phyloP scores from a whole-genome alignment of 64 coral and sea anemone genomes.

The Pachyseris speciosa region DNA sequence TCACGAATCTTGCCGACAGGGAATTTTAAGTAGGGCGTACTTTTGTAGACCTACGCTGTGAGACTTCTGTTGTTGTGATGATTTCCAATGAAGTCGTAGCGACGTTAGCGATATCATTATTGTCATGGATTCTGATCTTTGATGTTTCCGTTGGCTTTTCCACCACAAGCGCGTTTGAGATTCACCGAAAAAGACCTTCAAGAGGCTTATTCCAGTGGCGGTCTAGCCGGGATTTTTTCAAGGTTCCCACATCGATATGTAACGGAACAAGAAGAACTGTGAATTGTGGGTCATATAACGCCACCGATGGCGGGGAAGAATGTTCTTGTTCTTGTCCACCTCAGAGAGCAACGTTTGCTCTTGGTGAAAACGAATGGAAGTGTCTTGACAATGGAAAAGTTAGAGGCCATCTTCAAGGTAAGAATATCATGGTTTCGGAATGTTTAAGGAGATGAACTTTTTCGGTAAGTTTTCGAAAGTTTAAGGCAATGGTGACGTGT shows the following conservation, averaged over 20 bases:
- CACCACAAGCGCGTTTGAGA: not conserved
- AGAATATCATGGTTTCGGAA: not conserved
- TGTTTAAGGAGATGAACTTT: too few relatives aligned
- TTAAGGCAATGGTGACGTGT: too few relatives aligned
- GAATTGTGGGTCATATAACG: too few relatives aligned
- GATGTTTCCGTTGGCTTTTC: not conserved
- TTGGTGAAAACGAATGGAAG: not conserved
- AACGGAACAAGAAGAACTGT: not conserved
- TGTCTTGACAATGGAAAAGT: not conserved
- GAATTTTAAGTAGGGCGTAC: too few relatives aligned
- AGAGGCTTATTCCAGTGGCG: not conserved
- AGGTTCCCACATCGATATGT: not conserved
- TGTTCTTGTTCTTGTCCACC: not conserved
- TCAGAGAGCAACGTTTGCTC: not conserved
- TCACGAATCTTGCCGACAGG: not conserved
- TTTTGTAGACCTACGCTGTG: too few relatives aligned
- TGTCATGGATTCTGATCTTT: not conserved
- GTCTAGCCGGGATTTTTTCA: not conserved
- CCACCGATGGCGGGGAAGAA: not conserved
- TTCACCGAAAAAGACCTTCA: not conserved
- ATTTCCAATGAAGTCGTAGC: not conserved
- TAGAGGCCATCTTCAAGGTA: not conserved
- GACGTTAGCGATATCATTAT: not conserved
- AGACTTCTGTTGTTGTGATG: not conserved
- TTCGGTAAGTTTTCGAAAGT: too few relatives aligned